Base-by-base conservation (phyloP, 2,888 invertebrate genomes). In the Ectobius pallidus region DNA sequence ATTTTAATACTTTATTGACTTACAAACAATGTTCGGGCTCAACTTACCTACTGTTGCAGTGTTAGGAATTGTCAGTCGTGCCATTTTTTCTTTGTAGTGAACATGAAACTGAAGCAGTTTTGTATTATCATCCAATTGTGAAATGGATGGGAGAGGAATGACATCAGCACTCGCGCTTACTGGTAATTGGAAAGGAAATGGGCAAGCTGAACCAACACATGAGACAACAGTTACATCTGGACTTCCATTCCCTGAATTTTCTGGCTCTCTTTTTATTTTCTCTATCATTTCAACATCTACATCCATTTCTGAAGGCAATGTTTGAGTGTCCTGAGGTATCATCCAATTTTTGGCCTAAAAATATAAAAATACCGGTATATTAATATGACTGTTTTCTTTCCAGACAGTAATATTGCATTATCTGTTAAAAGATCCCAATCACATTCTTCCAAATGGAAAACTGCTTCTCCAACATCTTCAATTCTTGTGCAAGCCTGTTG, bases 351-450 rank as follows among this genome's bases (percentile, higher is more conserved):
- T 86, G 61, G 91, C 91, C 77, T 86, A 80, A 79, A 73, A 62
- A 71, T 34, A 7, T 34, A 34, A 34, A 34, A 34, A 34, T 7
- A 34, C n/a, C n/a, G n/a, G n/a, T n/a, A n/a, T n/a, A n/a, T n/a
- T n/a, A n/a, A n/a, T n/a, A n/a, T n/a, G n/a, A n/a, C n/a, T n/a
- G n/a, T n/a, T n/a, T n/a, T n/a, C n/a, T n/a, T n/a, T n/a, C n/a
- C n/a, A n/a, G n/a, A n/a, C n/a, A n/a, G n/a, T n/a, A n/a, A n/a
- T n/a, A n/a, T n/a, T n/a, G n/a, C n/a, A n/a, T n/a, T n/a, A n/a
- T n/a, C n/a, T n/a, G n/a, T n/a, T 87, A 94, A 83, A 79, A 96
- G 86, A 85, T 96, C 94, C 95, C 96, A 96, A 81, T 94, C 91
- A 49, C 90, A 86, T 82, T 92, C 91, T 81, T 95, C 94, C 79